Percentiles rank a stretch among this genome's conserved stretches.
phyloP scores from a whole-genome alignment of 1,140 invertebrate species.

The Rhagoletis pomonella region DNA sequence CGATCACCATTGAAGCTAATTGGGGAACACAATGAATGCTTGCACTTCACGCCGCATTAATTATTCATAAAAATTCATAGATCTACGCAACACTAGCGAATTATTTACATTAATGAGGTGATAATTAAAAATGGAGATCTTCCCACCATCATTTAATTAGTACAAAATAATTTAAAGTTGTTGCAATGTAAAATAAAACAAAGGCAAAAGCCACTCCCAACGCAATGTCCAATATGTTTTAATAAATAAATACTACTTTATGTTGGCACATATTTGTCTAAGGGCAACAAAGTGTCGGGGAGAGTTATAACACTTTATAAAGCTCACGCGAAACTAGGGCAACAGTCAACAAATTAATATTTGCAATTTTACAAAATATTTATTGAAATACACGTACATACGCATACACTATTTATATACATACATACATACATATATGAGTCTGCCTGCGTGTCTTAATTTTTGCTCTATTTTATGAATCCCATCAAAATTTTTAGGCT shows the following conservation, averaged over 20 bases:
- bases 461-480: no score
- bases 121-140: constrained; percentile 28
- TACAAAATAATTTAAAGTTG: constrained; percentile 29
- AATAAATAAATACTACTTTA: background rate
- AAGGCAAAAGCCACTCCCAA: background rate
- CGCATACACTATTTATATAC: no score
- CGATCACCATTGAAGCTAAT: background rate
- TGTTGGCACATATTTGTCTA: background rate
- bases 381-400: no score
- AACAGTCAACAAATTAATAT: background rate
- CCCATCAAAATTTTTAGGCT: no score
- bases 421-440: no score
- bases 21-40: background rate
- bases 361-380: no score
- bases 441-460: no score
- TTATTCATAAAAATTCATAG: constrained; percentile 42
- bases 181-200: constrained; percentile 1
- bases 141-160: constrained; percentile 36
- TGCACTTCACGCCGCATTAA: constrained; percentile 35
- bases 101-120: background rate
- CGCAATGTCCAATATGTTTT: background rate
- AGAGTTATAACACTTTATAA: background rate
- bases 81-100: background rate
- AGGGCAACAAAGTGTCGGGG: background rate
- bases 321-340: background rate